Percentiles rank a stretch among this genome's conserved stretches.
These are phyloP conservation scores for Toxonevra muliebris DNA, from an alignment of 2,888 invertebrate species.

Conservation along the genomic window DNA sequence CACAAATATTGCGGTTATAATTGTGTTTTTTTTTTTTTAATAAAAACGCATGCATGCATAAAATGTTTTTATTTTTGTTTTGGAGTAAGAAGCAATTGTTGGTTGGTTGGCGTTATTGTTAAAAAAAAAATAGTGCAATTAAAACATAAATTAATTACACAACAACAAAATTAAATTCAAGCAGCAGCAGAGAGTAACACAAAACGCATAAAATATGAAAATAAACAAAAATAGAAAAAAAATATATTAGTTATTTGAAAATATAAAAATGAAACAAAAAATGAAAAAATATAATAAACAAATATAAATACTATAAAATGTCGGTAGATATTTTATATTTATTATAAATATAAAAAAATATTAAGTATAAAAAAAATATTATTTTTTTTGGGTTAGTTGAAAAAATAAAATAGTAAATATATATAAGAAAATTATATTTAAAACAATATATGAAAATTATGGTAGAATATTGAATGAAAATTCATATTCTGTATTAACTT, in stretches of 20 bases:
- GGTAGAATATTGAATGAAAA: neutral
- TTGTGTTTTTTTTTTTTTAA: no score
- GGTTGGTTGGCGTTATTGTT: neutral
- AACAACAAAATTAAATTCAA: slow-evolving; percentile 39
- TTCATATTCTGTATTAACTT: neutral
- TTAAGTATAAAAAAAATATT: slow-evolving; percentile 24
- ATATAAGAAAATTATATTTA: slow-evolving; percentile 23
- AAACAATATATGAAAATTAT: slow-evolving; percentile 14
- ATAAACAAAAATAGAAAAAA: slow-evolving; percentile 44
- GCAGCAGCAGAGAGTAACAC: slow-evolving; percentile 45
- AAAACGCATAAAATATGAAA: slow-evolving; percentile 52
- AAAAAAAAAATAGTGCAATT: slow-evolving; percentile 13
- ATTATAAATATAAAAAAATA: slow-evolving; percentile 20
- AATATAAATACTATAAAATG: slow-evolving; percentile 34
- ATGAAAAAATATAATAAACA: slow-evolving; percentile 34
- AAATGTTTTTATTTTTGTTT: slow-evolving; percentile 8
- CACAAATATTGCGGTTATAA: neutral
- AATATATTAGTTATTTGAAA: neutral
- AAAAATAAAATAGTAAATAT: slow-evolving; percentile 23
- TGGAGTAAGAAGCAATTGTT: slow-evolving; percentile 28
- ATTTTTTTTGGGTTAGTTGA: slow-evolving; percentile 20
- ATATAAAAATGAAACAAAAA: slow-evolving; percentile 29
- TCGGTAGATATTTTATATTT: slow-evolving; percentile 62
- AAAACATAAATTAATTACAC: slow-evolving; percentile 23
- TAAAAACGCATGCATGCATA: slow-evolving; percentile 1